phyloP scores from a whole-genome alignment of 2,888 invertebrate species.

The Phrixothrix hirtus region DNA sequence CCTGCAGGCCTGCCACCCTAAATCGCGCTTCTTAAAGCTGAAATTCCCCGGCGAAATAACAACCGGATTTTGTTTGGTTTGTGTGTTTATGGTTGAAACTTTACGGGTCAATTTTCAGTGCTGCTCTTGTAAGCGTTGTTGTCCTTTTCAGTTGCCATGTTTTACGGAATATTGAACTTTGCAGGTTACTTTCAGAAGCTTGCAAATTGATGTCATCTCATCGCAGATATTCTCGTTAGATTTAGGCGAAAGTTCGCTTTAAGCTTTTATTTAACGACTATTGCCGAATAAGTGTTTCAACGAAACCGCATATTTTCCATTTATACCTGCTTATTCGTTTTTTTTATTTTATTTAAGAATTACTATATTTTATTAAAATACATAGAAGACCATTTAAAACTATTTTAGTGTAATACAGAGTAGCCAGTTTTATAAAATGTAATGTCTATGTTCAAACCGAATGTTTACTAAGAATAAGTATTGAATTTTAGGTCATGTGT shows the following conservation, averaged over 20 bases:
- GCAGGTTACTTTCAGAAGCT: conserved; percentile 20
- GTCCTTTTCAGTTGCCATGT: conserved; percentile 28
- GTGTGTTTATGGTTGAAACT: conserved; percentile 33
- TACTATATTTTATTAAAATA: too few relatives aligned
- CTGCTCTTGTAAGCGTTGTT: conserved; percentile 25
- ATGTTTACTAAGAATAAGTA: too few relatives aligned
- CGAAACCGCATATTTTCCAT: background rate
- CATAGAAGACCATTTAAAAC: too few relatives aligned
- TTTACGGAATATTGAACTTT: conserved; percentile 30
- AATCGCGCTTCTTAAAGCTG: conserved; percentile 31
- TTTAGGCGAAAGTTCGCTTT: conserved; percentile 7
- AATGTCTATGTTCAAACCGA: too few relatives aligned
- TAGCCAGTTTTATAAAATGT: too few relatives aligned
- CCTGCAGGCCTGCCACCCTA: conserved; percentile 33
- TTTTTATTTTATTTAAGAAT: too few relatives aligned
- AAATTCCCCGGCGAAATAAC: conserved; percentile 32
- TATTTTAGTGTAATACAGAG: too few relatives aligned
- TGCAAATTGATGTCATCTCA: conserved; percentile 19
- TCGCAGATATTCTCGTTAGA: conserved; percentile 14
- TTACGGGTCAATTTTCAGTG: conserved; percentile 33
- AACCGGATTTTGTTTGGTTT: conserved; percentile 36
- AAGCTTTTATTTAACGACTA: conserved; percentile 4
- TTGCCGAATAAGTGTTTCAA: background rate
- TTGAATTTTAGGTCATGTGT: too few relatives aligned
- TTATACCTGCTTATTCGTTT: background rate